A percentile compares a stretch with the other conserved stretches of the same genome.
These are phyloP conservation scores for Recurvirostra avosetta DNA, from an alignment of 2,113 vertebrate genomes.

Conservation along the genomic window DNA sequence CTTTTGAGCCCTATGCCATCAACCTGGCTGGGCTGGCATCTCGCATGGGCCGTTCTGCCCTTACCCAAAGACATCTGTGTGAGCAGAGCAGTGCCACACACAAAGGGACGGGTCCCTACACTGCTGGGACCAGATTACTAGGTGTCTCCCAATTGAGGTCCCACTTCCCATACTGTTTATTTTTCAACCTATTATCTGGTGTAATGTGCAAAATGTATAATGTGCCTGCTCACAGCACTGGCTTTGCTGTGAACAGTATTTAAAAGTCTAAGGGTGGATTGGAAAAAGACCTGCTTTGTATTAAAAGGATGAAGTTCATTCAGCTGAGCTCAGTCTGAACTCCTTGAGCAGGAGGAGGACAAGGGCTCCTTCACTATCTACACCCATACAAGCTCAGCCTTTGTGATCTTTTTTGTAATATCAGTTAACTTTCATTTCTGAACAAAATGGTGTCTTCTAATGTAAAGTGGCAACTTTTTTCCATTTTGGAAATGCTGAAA, in stretches of 20 bases:
- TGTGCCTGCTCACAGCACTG: not conserved
- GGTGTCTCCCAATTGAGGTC: not conserved
- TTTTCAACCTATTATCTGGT: not conserved
- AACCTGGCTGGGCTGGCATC: too few relatives aligned
- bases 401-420: not conserved
- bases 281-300: not conserved
- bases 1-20: accelerated
- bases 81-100: not conserved
- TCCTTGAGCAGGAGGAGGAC: not conserved
- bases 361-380: not conserved
- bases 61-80: accelerated
- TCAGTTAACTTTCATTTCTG: not conserved
- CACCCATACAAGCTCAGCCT: not conserved
- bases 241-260: not conserved
- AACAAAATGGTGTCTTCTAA: not conserved
- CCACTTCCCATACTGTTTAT: not conserved
- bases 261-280: not conserved
- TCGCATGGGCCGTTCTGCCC: accelerated
- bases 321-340: not conserved
- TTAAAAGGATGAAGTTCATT: not conserved
- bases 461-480: not conserved
- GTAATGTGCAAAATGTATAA: not conserved
- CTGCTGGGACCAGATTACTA: not conserved
- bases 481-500: not conserved
- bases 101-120: not conserved